Evolutionary conservation across 2,888 invertebrate species (phyloP).

Genomic region (Cephus sareptanus): DNA sequence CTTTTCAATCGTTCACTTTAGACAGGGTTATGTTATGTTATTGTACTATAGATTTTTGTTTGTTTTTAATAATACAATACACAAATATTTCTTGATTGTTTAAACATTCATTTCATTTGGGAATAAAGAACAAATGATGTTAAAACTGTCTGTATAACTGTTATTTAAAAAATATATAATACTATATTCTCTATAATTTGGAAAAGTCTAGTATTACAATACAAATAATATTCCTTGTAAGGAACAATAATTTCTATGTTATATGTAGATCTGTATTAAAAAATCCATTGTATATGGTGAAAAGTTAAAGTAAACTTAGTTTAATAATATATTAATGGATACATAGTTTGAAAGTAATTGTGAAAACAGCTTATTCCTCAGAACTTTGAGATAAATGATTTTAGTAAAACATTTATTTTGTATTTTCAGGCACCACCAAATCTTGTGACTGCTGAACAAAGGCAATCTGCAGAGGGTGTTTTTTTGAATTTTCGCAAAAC

Average conservation of each 20-base stretch:
- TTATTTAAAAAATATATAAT: not conserved
- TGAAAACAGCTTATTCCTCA: not conserved
- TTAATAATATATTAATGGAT: not conserved
- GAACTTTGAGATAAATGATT: not conserved
- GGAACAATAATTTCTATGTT: not conserved
- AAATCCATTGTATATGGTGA: not conserved
- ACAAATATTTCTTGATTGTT: not conserved
- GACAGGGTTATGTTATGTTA: constrained; percentile 13
- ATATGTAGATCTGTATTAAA: not conserved
- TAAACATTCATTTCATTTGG: not conserved
- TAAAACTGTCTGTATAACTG: not conserved
- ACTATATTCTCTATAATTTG: not conserved
- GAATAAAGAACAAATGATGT: not conserved
- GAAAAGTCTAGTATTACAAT: not conserved
- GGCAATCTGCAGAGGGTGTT: constrained; percentile 83
- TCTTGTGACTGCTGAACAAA: constrained; percentile 79
- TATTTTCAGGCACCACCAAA: constrained; percentile 80
- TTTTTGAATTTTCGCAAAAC: constrained; percentile 86
- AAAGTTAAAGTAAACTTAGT: not conserved
- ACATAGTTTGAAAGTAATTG: not conserved
- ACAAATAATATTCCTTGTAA: not conserved
- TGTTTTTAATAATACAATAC: not conserved
- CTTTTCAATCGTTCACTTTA: constrained; percentile 10
- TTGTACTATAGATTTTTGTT: not conserved
- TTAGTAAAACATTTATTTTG: not conserved